A percentile compares a stretch with the other conserved stretches of the same genome.
These are phyloP conservation scores for Gryllus longicercus DNA, from an alignment of 2,888 invertebrate genomes.

Conservation along the genomic window DNA sequence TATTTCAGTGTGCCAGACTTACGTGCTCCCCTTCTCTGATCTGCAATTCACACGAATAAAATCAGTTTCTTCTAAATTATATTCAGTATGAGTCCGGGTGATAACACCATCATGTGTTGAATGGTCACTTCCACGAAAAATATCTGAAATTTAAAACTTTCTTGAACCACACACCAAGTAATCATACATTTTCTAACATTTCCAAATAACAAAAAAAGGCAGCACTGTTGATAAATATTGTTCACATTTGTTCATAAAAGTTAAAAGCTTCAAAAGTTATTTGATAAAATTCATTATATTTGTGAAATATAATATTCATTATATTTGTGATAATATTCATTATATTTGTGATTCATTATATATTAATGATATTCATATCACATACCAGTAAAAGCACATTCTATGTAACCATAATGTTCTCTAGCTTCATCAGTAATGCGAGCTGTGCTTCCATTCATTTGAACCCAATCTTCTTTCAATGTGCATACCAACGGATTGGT, in stretches of 20 bases:
- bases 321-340: no score
- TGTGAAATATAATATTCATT: no score
- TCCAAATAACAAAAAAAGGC: no score
- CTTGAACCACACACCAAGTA: not conserved
- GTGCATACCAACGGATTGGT: constrained; percentile 64
- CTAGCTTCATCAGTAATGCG: constrained; percentile 52
- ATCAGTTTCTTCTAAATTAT: constrained; percentile 64
- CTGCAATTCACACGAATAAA: constrained; percentile 67
- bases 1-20: constrained; percentile 38
- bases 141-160: constrained; percentile 50
- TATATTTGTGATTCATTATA: no score
- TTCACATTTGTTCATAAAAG: no score
- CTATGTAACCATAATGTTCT: constrained; percentile 46
- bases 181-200: no score
- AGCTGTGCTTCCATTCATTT: constrained; percentile 53
- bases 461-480: constrained; percentile 67
- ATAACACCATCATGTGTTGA: constrained; percentile 55
- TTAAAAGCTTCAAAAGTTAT: no score
- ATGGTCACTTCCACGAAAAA: constrained; percentile 65
- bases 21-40: constrained; percentile 50
- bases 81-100: constrained; percentile 55
- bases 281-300: no score
- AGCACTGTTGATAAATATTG: no score
- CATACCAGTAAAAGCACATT: constrained; percentile 55
- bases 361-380: no score